Evolutionary conservation across 2,888 invertebrate species (phyloP).

Genomic region (Boloria euphrosyne): DNA sequence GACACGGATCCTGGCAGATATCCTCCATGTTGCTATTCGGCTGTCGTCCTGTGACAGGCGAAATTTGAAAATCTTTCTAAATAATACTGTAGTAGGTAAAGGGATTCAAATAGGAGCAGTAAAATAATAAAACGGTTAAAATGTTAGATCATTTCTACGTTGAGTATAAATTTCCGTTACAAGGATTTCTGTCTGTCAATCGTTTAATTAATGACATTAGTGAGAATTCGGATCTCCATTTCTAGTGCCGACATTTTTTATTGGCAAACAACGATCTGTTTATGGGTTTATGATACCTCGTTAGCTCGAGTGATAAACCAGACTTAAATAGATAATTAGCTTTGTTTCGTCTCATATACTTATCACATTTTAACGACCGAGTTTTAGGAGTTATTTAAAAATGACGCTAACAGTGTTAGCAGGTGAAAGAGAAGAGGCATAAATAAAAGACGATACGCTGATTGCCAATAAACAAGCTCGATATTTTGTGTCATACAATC

Average conservation of each 20-base stretch:
- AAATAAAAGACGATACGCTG: constrained; percentile 62
- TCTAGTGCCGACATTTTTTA: constrained; percentile 50
- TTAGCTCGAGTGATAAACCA: constrained; percentile 70
- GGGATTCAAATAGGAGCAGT: not conserved
- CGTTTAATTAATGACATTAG: constrained; percentile 66
- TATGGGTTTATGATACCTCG: constrained; percentile 74
- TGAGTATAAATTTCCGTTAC: constrained; percentile 44
- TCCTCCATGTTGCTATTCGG: constrained; percentile 47
- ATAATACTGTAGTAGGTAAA: not conserved
- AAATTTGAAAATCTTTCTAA: constrained; percentile 26
- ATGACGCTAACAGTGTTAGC: constrained; percentile 46
- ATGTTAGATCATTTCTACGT: not conserved
- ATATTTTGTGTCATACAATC: constrained; percentile 69
- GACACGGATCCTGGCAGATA: constrained; percentile 74
- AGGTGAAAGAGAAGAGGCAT: constrained; percentile 58
- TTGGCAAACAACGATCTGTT: constrained; percentile 70
- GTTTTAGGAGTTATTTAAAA: constrained; percentile 16
- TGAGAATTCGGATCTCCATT: constrained; percentile 47
- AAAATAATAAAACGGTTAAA: constrained; percentile 7
- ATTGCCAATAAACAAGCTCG: constrained; percentile 73
- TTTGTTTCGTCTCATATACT: constrained; percentile 60
- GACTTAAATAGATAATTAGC: constrained; percentile 75
- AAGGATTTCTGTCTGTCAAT: constrained; percentile 42
- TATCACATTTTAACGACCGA: constrained; percentile 31
- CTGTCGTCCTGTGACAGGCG: constrained; percentile 35